Conservation (phyloP, 2,113 vertebrate species). For the Glaucidium brasilianum region DNA sequence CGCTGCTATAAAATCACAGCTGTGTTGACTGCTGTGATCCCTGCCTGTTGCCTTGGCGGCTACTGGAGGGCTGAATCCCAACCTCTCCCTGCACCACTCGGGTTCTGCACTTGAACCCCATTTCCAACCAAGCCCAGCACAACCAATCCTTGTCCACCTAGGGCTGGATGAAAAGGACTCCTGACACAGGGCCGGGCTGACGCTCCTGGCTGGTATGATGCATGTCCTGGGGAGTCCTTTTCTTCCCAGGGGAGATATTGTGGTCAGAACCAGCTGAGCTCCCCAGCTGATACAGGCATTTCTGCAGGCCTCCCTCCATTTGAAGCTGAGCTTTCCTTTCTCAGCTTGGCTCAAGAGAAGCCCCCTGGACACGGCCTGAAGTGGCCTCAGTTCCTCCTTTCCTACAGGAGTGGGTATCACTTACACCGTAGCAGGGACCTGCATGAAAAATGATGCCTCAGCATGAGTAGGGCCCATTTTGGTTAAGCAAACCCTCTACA, state of each 20-base stretch:
- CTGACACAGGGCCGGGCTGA: not conserved
- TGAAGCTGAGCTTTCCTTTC: not conserved
- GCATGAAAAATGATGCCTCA: not conserved
- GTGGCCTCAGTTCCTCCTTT: not conserved
- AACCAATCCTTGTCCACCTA: not conserved
- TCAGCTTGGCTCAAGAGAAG: not conserved
- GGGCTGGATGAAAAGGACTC: not conserved
- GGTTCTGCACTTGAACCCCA: not conserved
- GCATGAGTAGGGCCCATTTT: not conserved
- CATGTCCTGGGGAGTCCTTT: not conserved
- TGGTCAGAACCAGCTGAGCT: not conserved
- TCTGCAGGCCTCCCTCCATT: not conserved
- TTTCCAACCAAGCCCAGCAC: not conserved
- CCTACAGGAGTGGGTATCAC: not conserved
- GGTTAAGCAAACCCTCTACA: conserved; percentile 36
- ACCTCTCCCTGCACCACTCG: not conserved
- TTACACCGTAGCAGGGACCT: not conserved
- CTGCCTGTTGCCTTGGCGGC: not conserved
- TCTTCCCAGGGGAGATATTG: not conserved
- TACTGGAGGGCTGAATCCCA: not conserved
- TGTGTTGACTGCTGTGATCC: not conserved
- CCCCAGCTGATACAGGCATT: not conserved
- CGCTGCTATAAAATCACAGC: not conserved
- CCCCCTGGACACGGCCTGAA: rapidly evolving
- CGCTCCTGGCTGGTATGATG: not conserved